Evolutionary conservation across 2,797 vertebrate species (phyloP).

Genomic region (Phataginus tetradactyla): DNA sequence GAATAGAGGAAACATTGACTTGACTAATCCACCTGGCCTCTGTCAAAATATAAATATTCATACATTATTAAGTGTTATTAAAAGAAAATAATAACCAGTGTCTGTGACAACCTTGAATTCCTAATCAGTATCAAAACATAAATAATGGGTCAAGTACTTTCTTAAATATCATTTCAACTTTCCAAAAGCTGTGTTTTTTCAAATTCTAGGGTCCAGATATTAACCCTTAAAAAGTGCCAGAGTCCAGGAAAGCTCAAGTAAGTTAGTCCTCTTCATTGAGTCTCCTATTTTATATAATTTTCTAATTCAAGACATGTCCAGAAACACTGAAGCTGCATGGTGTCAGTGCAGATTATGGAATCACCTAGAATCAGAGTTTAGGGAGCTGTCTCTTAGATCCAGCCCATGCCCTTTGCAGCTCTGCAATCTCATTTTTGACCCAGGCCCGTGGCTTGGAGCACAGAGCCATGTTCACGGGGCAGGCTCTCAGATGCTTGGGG

Average conservation of each 20-base stretch:
- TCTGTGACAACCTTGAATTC: neutral
- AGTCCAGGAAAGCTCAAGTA: neutral
- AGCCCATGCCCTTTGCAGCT: neutral
- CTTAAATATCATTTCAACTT: neutral
- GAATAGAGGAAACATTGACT: neutral
- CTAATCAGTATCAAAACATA: neutral
- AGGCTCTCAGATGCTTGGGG: neutral
- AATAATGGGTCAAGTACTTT: neutral
- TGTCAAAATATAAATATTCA: neutral
- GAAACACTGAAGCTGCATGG: neutral
- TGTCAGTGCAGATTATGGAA: neutral
- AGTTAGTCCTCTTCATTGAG: accelerated
- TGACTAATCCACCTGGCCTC: neutral
- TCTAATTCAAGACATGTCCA: neutral
- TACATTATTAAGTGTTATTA: neutral
- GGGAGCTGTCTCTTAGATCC: neutral
- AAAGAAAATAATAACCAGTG: neutral
- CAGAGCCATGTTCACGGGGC: accelerated
- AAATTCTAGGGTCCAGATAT: neutral
- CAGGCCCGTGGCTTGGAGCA: accelerated
- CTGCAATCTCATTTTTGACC: neutral
- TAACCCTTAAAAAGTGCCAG: neutral
- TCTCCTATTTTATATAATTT: neutral
- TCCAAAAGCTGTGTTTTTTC: neutral
- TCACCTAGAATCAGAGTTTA: neutral